These are phyloP conservation scores for Furcula furcula DNA, from an alignment of 2,888 invertebrate species.

Conservation along the genomic window DNA sequence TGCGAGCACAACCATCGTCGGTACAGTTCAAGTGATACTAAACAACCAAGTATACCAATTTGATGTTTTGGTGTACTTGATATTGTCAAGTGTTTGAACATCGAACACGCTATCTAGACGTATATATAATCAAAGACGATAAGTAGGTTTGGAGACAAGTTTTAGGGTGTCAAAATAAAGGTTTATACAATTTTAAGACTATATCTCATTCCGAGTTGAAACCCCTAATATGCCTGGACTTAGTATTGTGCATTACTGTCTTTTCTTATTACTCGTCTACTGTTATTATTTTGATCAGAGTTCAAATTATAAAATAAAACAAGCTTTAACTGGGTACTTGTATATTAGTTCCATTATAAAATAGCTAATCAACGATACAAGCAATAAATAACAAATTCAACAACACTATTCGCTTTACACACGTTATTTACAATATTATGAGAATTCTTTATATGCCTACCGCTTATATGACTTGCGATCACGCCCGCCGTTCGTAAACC, in stretches of 20 bases:
- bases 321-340: conserved; percentile 53
- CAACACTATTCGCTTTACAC: conserved; percentile 65
- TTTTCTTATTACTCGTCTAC: too few relatives aligned
- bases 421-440: conserved; percentile 58
- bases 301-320: conserved; percentile 43
- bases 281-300: too few relatives aligned
- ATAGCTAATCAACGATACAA: conserved; percentile 70
- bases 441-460: conserved; percentile 43
- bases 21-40: too few relatives aligned
- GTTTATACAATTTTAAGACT: neutral
- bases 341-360: conserved; percentile 72
- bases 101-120: too few relatives aligned
- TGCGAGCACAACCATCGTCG: too few relatives aligned
- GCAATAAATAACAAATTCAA: conserved; percentile 76
- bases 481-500: neutral
- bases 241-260: too few relatives aligned
- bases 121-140: too few relatives aligned
- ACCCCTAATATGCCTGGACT: neutral
- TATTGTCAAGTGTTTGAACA: too few relatives aligned
- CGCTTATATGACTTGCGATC: neutral
- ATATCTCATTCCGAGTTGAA: neutral
- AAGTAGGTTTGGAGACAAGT: neutral
- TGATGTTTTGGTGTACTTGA: too few relatives aligned
- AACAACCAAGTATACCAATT: too few relatives aligned
- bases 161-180: neutral